Evolutionary conservation across 2,113 vertebrate genomes (phyloP).

Genomic region (Callionymus lyra): DNA sequence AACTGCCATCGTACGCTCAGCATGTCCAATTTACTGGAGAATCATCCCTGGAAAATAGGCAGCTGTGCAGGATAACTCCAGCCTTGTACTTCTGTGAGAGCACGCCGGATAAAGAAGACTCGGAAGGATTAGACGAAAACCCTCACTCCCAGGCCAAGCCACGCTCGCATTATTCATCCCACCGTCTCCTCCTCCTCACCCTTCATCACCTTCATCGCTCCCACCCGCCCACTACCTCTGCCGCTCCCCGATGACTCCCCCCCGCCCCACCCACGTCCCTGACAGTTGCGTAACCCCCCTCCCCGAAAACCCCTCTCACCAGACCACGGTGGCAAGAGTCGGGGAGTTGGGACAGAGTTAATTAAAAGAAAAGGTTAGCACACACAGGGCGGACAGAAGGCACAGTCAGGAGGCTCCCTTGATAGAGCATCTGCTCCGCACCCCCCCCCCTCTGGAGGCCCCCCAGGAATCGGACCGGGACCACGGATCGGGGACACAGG

Average conservation of each 20-base stretch:
- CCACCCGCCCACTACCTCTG: slow-evolving; percentile 11
- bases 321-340: slow-evolving; percentile 45
- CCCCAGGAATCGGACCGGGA: slow-evolving; percentile 25
- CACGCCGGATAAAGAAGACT: slow-evolving; percentile 47
- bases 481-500: slow-evolving; percentile 27
- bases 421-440: slow-evolving; percentile 57
- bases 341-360: slow-evolving; percentile 57
- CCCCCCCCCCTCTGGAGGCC: slow-evolving; percentile 38
- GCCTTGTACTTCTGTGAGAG: slow-evolving; percentile 36
- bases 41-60: slow-evolving; percentile 36
- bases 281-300: slow-evolving; percentile 59
- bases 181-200: slow-evolving; percentile 37
- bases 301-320: slow-evolving; percentile 46
- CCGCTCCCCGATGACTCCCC: slow-evolving; percentile 28
- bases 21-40: slow-evolving; percentile 39
- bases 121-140: slow-evolving; percentile 54
- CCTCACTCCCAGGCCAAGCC: slow-evolving; percentile 50
- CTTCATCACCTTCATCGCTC: slow-evolving; percentile 36
- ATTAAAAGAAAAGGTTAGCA: slow-evolving; percentile 74
- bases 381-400: slow-evolving; percentile 49
- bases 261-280: slow-evolving; percentile 32
- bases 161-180: slow-evolving; percentile 59
- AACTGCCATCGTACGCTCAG: slow-evolving; percentile 43
- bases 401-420: slow-evolving; percentile 46
- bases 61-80: slow-evolving; percentile 33